These are phyloP conservation scores for Erithacus rubecula DNA, from an alignment of 2,797 vertebrate genomes.

Conservation along the genomic window DNA sequence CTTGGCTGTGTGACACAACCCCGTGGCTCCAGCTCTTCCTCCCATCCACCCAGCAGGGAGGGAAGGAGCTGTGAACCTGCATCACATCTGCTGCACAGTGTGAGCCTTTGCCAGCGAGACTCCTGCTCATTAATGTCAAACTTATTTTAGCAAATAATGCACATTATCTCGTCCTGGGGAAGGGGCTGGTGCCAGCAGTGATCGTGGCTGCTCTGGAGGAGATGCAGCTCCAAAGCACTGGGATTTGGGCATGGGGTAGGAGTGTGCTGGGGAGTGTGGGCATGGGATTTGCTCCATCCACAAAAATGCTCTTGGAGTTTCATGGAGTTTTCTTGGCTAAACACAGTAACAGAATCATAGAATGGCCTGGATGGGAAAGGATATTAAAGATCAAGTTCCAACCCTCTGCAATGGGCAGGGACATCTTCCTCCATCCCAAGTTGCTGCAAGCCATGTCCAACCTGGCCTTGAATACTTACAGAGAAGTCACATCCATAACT, in stretches of 20 bases:
- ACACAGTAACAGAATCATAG: background rate
- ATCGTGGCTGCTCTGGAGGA: accelerated
- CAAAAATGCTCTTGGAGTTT: background rate
- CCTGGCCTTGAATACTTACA: background rate
- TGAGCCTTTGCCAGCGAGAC: constrained; percentile 33
- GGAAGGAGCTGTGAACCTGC: constrained; percentile 49
- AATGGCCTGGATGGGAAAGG: background rate
- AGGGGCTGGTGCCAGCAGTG: constrained; percentile 11
- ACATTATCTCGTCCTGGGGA: constrained; percentile 41
- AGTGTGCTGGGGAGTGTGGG: background rate
- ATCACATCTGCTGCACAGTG: constrained; percentile 55
- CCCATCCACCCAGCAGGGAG: background rate
- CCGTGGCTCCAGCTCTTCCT: background rate
- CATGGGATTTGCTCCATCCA: accelerated
- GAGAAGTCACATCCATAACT: background rate
- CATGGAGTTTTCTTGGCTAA: background rate
- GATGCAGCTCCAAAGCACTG: background rate
- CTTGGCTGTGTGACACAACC: background rate
- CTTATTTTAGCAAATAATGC: constrained; percentile 64
- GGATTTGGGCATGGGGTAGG: background rate
- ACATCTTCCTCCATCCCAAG: background rate
- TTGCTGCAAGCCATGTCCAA: accelerated
- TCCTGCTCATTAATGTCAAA: constrained; percentile 72
- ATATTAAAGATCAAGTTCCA: background rate
- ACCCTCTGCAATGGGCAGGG: accelerated